phyloP scores from a whole-genome alignment of 2,888 invertebrate genomes.

The Xestia xanthographa region DNA sequence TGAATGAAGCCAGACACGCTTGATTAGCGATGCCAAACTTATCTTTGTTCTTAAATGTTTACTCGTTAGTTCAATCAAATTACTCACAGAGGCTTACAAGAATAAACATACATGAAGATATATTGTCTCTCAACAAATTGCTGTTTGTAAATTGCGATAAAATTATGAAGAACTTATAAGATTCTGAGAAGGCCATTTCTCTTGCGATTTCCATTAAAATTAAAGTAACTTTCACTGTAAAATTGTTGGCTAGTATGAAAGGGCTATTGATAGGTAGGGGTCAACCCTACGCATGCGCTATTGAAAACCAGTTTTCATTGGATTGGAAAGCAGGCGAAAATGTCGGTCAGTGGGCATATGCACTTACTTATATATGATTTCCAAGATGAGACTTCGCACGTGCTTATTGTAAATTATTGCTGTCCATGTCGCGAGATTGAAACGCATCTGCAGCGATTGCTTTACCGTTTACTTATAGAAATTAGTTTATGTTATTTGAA shows the following conservation, averaged over 20 bases:
- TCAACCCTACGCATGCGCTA: constrained; percentile 63
- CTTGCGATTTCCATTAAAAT: constrained; percentile 60
- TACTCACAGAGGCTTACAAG: constrained; percentile 41
- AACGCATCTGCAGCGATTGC: constrained; percentile 44
- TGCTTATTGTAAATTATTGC: constrained; percentile 48
- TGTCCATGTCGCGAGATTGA: constrained; percentile 44
- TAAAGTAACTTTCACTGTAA: constrained; percentile 63
- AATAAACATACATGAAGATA: constrained; percentile 29
- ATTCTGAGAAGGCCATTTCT: constrained; percentile 53
- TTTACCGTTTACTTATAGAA: constrained; percentile 36
- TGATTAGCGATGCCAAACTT: constrained; percentile 56
- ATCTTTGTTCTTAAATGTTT: constrained; percentile 50
- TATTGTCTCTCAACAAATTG: constrained; percentile 42
- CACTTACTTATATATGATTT: constrained; percentile 67
- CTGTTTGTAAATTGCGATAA: constrained; percentile 43
- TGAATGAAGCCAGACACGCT: constrained; percentile 55
- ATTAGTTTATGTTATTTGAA: constrained; percentile 13
- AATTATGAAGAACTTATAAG: constrained; percentile 38
- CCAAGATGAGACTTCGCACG: constrained; percentile 53
- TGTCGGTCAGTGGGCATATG: constrained; percentile 74
- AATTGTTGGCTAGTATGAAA: constrained; percentile 59
- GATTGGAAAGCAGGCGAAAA: constrained; percentile 70
- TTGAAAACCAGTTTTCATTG: constrained; percentile 66
- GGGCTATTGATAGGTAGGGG: constrained; percentile 66
- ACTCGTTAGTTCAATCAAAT: constrained; percentile 42